A percentile compares a stretch with the other conserved stretches of the same genome.
Evolutionary conservation across 2,113 vertebrate species (phyloP).

Genomic region (Lampris incognitus): DNA sequence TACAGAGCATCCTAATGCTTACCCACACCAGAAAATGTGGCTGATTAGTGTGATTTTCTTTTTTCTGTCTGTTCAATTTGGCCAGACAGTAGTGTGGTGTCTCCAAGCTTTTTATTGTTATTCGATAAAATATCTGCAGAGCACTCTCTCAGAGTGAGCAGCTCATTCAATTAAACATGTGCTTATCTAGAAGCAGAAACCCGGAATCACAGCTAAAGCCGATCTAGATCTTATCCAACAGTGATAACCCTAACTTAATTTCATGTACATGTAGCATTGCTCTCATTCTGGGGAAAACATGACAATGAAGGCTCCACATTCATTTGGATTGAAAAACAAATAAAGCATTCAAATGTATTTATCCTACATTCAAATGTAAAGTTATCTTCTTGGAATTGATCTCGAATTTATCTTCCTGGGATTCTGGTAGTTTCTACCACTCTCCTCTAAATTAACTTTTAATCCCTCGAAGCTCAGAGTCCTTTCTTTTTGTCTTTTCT

Average conservation of each 20-base stretch:
- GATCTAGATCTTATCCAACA: not conserved
- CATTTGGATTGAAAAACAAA: too few relatives aligned
- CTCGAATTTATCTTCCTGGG: slow-evolving; percentile 66
- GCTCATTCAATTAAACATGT: slow-evolving; percentile 20
- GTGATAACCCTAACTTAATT: not conserved
- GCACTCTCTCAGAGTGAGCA: slow-evolving; percentile 14
- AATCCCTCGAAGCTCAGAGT: slow-evolving; percentile 79
- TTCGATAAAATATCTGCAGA: too few relatives aligned
- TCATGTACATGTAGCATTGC: not conserved
- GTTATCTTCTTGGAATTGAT: too few relatives aligned
- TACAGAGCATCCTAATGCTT: too few relatives aligned
- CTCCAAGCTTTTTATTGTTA: too few relatives aligned
- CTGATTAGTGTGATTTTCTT: too few relatives aligned
- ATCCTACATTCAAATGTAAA: too few relatives aligned
- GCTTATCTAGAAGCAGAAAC: slow-evolving; percentile 17
- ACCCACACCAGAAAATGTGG: too few relatives aligned
- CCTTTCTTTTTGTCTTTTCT: slow-evolving; percentile 80
- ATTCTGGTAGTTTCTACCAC: slow-evolving; percentile 77
- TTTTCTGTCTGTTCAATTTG: too few relatives aligned
- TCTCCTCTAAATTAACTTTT: slow-evolving; percentile 49
- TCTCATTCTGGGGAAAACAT: too few relatives aligned
- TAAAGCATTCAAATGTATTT: too few relatives aligned
- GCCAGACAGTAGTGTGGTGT: too few relatives aligned
- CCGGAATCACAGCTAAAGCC: slow-evolving; percentile 5
- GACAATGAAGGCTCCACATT: not conserved